These are phyloP conservation scores for Anthopleura sola DNA, from an alignment of 64 coral and sea anemone species.

Conservation along the genomic window DNA sequence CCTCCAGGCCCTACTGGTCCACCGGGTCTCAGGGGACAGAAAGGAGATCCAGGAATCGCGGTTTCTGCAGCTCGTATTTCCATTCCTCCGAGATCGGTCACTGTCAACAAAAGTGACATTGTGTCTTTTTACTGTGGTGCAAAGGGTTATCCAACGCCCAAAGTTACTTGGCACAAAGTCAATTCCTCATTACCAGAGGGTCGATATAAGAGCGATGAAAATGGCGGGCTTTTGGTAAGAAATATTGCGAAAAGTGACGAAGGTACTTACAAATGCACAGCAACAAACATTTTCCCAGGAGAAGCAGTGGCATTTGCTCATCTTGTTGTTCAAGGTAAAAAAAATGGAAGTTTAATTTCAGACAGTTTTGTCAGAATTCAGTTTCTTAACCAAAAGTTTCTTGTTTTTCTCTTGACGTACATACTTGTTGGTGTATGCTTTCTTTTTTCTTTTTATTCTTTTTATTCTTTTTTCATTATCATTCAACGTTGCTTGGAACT, in stretches of 20 bases:
- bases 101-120: conserved; percentile 27
- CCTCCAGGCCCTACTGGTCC: conserved; percentile 39
- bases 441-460: too few relatives aligned
- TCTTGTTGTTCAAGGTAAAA: conserved; percentile 26
- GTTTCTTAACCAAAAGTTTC: too few relatives aligned
- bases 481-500: too few relatives aligned
- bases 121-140: conserved; percentile 48
- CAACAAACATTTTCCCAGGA: conserved; percentile 7
- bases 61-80: conserved; percentile 46
- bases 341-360: not conserved
- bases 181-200: conserved; percentile 20
- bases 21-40: conserved; percentile 25
- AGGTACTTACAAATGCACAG: conserved; percentile 38
- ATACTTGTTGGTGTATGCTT: too few relatives aligned
- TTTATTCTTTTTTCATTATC: too few relatives aligned
- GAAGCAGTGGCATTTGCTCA: conserved; percentile 1
- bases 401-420: too few relatives aligned
- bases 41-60: conserved; percentile 29
- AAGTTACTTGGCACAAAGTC: conserved; percentile 37
- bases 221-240: conserved; percentile 9
- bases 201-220: not conserved
- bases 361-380: too few relatives aligned
- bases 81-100: conserved; percentile 24
- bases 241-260: conserved; percentile 22
- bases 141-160: conserved; percentile 50